Percentiles rank a stretch among this genome's conserved stretches.
These are phyloP conservation scores for Mylabris phalerata DNA, from an alignment of 1,140 invertebrate genomes.

Conservation along the genomic window DNA sequence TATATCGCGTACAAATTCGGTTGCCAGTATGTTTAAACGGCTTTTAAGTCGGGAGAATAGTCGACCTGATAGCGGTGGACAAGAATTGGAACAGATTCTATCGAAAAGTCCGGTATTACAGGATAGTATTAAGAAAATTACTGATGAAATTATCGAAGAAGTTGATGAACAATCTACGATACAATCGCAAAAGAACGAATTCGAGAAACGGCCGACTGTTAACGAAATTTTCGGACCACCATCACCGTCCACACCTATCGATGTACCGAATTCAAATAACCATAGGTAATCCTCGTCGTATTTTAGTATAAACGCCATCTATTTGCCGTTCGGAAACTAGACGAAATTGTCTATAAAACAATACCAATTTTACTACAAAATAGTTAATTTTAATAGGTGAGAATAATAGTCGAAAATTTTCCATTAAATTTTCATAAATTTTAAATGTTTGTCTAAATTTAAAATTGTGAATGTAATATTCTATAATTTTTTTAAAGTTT, in stretches of 20 bases:
- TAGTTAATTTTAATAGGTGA: too few relatives aligned
- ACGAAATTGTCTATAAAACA: too few relatives aligned
- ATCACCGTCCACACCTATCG: constrained; percentile 43
- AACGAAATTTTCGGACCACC: constrained; percentile 50
- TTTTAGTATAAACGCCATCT: too few relatives aligned
- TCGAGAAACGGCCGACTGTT: constrained; percentile 49
- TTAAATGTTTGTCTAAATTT: too few relatives aligned
- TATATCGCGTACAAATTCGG: constrained; percentile 62
- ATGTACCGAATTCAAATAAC: constrained; percentile 39
- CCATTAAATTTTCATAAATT: too few relatives aligned
- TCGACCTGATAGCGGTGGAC: constrained; percentile 36
- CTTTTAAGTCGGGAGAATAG: constrained; percentile 67
- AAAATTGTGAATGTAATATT: too few relatives aligned
- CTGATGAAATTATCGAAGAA: constrained; percentile 72
- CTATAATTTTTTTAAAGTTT: too few relatives aligned
- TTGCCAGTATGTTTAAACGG: constrained; percentile 66
- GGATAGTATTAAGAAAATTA: constrained; percentile 60
- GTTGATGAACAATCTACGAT: constrained; percentile 73
- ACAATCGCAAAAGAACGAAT: constrained; percentile 57
- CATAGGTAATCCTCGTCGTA: not conserved
- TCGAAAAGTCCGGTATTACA: constrained; percentile 21
- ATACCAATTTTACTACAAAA: too few relatives aligned
- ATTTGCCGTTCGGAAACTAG: too few relatives aligned
- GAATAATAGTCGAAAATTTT: too few relatives aligned
- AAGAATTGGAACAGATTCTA: constrained; percentile 24